phyloP scores from a whole-genome alignment of 2,888 invertebrate genomes.

The Diarsia rubi region DNA sequence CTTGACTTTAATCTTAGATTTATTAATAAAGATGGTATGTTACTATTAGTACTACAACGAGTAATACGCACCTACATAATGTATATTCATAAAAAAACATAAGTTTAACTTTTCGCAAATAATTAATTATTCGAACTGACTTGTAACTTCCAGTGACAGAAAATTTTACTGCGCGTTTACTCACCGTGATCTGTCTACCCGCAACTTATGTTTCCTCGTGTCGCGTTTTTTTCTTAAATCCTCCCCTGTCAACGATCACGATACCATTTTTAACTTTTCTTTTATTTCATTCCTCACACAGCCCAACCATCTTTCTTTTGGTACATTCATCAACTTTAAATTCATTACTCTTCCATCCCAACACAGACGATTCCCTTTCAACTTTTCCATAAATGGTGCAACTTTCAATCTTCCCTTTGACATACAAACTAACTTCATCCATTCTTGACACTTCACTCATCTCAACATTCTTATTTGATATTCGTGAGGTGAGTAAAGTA shows the following conservation, averaged over 20 bases:
- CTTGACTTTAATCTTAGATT: conserved; percentile 7
- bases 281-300: not conserved
- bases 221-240: not conserved
- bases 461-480: not conserved
- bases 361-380: not conserved
- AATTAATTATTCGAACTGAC: not conserved
- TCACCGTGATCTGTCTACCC: not conserved
- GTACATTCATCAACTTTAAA: not conserved
- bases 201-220: not conserved
- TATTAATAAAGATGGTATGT: not conserved
- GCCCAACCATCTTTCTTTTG: not conserved
- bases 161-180: not conserved
- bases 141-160: not conserved
- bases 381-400: not conserved
- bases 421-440: not conserved
- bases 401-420: not conserved
- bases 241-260: not conserved
- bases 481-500: not conserved
- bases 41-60: too few species aligned
- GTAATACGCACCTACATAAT: too few species aligned
- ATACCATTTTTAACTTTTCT: not conserved
- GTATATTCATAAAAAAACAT: too few species aligned
- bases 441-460: not conserved
- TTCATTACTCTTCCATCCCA: not conserved
- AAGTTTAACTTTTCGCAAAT: not conserved